Evolutionary conservation across 2,113 vertebrate genomes (phyloP).

Genomic region (Taxidea taxus): DNA sequence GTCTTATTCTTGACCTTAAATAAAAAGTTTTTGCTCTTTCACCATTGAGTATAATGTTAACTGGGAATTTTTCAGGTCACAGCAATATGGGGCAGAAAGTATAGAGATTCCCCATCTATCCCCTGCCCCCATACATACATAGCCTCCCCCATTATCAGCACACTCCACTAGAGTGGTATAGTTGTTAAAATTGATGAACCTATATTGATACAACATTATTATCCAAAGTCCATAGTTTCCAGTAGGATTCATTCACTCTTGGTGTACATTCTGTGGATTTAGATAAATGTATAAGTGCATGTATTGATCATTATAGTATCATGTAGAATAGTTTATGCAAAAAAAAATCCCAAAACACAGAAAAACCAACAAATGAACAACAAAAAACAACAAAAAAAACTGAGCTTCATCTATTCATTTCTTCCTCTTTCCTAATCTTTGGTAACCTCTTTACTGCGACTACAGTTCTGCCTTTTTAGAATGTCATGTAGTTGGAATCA

Average conservation of each 20-base stretch:
- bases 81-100: not conserved
- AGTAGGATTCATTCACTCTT: not conserved
- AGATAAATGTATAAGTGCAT: not conserved
- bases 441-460: not conserved
- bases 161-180: too few relatives aligned
- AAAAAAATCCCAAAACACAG: not conserved
- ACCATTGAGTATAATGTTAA: not conserved
- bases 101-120: not conserved
- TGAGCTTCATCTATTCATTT: not conserved
- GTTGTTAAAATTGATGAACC: not conserved
- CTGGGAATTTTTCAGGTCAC: not conserved
- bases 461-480: not conserved
- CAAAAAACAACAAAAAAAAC: not conserved
- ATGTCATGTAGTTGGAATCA: not conserved
- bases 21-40: not conserved
- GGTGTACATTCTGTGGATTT: not conserved
- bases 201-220: not conserved
- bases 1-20: not conserved
- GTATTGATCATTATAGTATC: not conserved
- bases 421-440: not conserved
- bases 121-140: too few relatives aligned
- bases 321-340: not conserved
- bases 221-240: not conserved
- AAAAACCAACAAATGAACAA: not conserved
- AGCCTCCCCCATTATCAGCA: too few relatives aligned